phyloP scores from a whole-genome alignment of 2,888 invertebrate genomes.

The Drosophila quinaria region DNA sequence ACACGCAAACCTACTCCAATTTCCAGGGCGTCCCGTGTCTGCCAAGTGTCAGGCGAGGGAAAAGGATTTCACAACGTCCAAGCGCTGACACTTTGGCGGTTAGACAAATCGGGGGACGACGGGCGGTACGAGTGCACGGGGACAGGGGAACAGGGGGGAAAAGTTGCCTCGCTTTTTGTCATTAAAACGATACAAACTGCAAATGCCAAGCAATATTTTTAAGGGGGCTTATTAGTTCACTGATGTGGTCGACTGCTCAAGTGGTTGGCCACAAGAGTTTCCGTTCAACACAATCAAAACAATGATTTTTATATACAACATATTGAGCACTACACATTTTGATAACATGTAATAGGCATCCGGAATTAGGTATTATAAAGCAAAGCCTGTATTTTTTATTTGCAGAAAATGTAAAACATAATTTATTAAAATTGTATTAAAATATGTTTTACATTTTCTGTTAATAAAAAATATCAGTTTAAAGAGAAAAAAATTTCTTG shows the following conservation, averaged over 20 bases:
- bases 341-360: no score
- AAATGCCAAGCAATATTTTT: slow-evolving; percentile 55
- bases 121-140: background rate
- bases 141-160: no score
- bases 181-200: slow-evolving; percentile 68
- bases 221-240: slow-evolving; percentile 63
- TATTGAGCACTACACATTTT: background rate
- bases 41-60: slow-evolving; percentile 55
- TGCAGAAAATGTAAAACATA: no score
- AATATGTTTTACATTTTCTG: no score
- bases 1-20: slow-evolving; percentile 78
- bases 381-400: no score
- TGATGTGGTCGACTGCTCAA: slow-evolving; percentile 39
- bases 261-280: slow-evolving; percentile 36
- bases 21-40: slow-evolving; percentile 60
- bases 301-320: background rate
- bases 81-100: slow-evolving; percentile 62
- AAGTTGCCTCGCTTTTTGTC: slow-evolving; percentile 54
- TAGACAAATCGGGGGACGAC: background rate
- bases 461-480: no score
- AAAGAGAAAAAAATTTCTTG: no score
- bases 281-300: background rate
- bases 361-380: background rate
- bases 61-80: slow-evolving; percentile 57
- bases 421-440: no score